phyloP scores from a whole-genome alignment of 2,797 vertebrate species.

The Rhodeus uyekii region DNA sequence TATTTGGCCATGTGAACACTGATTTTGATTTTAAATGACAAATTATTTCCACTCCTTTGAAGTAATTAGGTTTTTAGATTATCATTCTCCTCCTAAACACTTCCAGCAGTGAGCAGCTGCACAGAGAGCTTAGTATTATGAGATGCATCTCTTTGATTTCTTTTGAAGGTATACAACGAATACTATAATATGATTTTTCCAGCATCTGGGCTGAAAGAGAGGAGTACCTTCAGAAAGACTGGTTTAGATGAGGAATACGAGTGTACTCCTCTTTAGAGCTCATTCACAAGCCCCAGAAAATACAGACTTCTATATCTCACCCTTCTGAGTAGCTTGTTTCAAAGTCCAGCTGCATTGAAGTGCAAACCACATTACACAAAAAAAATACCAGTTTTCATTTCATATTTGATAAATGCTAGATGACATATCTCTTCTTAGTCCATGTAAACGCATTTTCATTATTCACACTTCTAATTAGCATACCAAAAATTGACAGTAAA shows the following conservation, averaged over 20 bases:
- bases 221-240: slow-evolving; percentile 1
- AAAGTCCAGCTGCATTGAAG: slow-evolving; percentile 23
- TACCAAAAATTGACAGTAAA: neutral
- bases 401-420: neutral
- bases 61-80: slow-evolving; percentile 23
- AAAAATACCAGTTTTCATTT: slow-evolving; percentile 3
- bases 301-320: neutral
- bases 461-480: neutral
- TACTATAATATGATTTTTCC: slow-evolving; percentile 37
- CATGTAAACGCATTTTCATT: neutral
- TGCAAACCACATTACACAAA: slow-evolving; percentile 23
- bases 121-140: slow-evolving; percentile 6
- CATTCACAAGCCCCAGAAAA: slow-evolving; percentile 6
- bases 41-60: slow-evolving; percentile 40
- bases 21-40: slow-evolving; percentile 27
- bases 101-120: slow-evolving; percentile 20
- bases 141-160: slow-evolving; percentile 1
- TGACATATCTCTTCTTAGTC: neutral
- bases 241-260: neutral
- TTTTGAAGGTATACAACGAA: slow-evolving; percentile 30
- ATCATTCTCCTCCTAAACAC: slow-evolving; percentile 10
- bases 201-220: slow-evolving; percentile 30
- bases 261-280: slow-evolving; percentile 8
- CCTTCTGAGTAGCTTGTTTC: slow-evolving; percentile 11
- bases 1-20: slow-evolving; percentile 23